phyloP scores from a whole-genome alignment of 2,113 vertebrate species.

The Collichthys lucidus region DNA sequence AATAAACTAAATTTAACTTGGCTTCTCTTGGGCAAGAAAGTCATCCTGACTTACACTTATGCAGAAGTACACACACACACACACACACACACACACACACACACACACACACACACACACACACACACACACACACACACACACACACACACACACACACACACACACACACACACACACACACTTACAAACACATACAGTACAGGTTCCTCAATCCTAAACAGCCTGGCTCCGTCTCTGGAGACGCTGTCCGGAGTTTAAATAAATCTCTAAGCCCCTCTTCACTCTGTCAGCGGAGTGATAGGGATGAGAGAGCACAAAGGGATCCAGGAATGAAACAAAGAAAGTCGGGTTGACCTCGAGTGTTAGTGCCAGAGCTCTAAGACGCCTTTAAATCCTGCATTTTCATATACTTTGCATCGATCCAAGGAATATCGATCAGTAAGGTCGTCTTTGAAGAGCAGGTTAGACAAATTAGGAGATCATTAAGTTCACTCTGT shows the following conservation, averaged over 20 bases:
- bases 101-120: background rate
- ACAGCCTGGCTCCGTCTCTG: constrained; percentile 9
- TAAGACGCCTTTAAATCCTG: constrained; percentile 6
- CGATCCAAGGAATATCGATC: background rate
- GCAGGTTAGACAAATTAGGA: background rate
- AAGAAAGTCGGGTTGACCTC: constrained; percentile 26
- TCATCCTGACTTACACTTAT: background rate
- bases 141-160: background rate
- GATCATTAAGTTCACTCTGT: background rate
- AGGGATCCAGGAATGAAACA: constrained; percentile 24
- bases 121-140: background rate
- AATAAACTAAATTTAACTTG: constrained; percentile 16
- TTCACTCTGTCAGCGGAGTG: constrained; percentile 47
- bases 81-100: no score
- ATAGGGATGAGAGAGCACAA: constrained; percentile 22
- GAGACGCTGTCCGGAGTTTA: constrained; percentile 43
- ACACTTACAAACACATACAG: constrained; percentile 1
- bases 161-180: background rate
- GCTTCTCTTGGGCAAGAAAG: constrained; percentile 14
- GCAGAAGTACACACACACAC: background rate
- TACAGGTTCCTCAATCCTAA: constrained; percentile 1
- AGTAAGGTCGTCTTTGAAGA: background rate
- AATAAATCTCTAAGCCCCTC: constrained; percentile 39
- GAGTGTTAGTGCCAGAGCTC: background rate
- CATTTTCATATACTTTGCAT: constrained; percentile 20